These are phyloP conservation scores for Carposina sasakii DNA, from an alignment of 1,140 invertebrate genomes.

Conservation along the genomic window DNA sequence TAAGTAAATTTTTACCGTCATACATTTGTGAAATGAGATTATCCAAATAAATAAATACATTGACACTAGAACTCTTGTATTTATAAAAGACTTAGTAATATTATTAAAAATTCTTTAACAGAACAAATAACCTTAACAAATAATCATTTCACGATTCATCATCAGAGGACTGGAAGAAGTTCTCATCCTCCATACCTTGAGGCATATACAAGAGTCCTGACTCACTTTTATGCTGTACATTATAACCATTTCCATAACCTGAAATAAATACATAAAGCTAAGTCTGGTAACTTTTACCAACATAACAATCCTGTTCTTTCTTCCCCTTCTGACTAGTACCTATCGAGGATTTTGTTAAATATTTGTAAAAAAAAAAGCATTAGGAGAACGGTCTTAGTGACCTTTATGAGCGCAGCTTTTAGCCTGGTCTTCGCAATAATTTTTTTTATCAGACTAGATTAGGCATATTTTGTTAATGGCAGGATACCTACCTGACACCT, in stretches of 20 bases:
- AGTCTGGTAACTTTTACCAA: not conserved
- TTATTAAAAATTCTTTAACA: too few relatives aligned
- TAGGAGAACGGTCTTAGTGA: too few relatives aligned
- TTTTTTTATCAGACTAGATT: too few relatives aligned
- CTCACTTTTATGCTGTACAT: slow-evolving; percentile 71
- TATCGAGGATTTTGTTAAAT: too few relatives aligned
- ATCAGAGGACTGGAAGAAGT: slow-evolving; percentile 74
- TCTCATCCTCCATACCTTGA: slow-evolving; percentile 76
- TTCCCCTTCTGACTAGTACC: too few relatives aligned
- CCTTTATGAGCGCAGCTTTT: too few relatives aligned
- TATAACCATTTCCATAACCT: slow-evolving; percentile 80
- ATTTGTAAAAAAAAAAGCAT: too few relatives aligned
- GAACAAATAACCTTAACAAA: not conserved
- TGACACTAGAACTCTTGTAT: slow-evolving; percentile 48
- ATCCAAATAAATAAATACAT: slow-evolving; percentile 60
- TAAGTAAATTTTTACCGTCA: slow-evolving; percentile 68
- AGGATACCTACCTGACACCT: too few relatives aligned
- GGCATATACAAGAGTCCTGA: slow-evolving; percentile 79
- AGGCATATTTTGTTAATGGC: too few relatives aligned
- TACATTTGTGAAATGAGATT: slow-evolving; percentile 67
- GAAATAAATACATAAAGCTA: slow-evolving; percentile 34
- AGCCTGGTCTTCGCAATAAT: too few relatives aligned
- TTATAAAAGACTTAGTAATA: too few relatives aligned
- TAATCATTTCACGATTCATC: slow-evolving; percentile 11
- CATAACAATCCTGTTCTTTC: not conserved